phyloP scores from a whole-genome alignment of 1,140 invertebrate species.

The Laupala kohalensis region DNA sequence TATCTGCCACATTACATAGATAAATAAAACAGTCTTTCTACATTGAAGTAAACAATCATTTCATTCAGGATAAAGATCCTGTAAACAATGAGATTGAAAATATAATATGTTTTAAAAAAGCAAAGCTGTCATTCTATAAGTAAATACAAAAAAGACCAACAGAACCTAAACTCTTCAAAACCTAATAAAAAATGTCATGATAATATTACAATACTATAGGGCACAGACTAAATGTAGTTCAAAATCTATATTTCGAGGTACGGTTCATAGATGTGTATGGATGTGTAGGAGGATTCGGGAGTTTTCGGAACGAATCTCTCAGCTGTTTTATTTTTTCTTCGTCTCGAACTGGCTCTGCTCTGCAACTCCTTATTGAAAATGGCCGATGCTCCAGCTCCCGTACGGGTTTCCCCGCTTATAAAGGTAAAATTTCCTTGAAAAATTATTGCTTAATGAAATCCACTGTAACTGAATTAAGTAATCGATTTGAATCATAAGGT shows the following conservation, averaged over 20 bases:
- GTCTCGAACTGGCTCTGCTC: not conserved
- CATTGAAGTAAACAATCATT: no score
- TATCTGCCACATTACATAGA: no score
- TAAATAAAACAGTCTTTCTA: no score
- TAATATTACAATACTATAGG: not conserved
- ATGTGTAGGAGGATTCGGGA: not conserved
- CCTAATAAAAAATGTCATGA: not conserved
- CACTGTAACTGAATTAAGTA: not conserved
- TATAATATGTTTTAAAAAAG: no score
- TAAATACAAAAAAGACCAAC: no score
- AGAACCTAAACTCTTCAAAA: no score
- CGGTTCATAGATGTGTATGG: not conserved
- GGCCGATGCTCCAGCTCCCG: conserved; percentile 42
- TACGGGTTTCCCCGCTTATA: conserved; percentile 57
- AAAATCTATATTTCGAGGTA: not conserved
- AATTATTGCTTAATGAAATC: not conserved
- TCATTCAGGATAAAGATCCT: no score
- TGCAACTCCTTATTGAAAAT: conserved; percentile 22
- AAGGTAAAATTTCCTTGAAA: conserved; percentile 41
- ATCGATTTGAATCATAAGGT: not conserved
- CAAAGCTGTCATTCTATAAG: no score
- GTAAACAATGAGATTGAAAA: no score
- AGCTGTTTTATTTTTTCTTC: not conserved
- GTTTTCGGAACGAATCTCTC: not conserved
- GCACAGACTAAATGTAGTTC: not conserved